Base-by-base conservation (phyloP, 2,888 invertebrate genomes). In the Harmothoe impar region DNA sequence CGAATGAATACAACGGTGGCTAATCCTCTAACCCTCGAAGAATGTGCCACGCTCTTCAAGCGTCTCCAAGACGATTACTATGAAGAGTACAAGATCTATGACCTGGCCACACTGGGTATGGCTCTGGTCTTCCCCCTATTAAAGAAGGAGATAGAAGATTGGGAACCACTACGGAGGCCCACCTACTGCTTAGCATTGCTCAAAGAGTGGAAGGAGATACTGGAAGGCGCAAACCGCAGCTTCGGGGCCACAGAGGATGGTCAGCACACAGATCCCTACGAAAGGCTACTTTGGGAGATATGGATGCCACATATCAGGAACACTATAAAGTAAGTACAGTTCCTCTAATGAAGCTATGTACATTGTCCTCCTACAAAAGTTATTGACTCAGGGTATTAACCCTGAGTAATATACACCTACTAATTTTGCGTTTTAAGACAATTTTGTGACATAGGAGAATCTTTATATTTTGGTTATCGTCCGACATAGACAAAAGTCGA, bases 211-310 rank as follows among this genome's bases (percentile, higher is more conserved):
- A 95, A 95, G 91, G 93, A 93, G n/a, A 92, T 96, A 35, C 93
- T 96, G 54, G 96, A 96, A 90, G 95, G 94, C 43, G 92, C 93
- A 12, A 93, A 92, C 89, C 92, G 92, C 29, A 78, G n/a, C 89
- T 89, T 89, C 72, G 62, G 89, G 51, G 20, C 91, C 33, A n/a
- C 43, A 62, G 91, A 90, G 29, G 91, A 93, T 72, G 93, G 93
- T 56, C 91, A 91, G 89, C 94, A 95, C 86, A 93, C 77, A 25
- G 95, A 96, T 92, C 97, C 98, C 0, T 98, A 98, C 94, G 98
- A 98, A 96, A 97, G 97, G 94, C 96, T 99, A 91, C 96, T 99
- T 93, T 98, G 98, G 98, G 98, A 98, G 94, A 97, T 98, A 92
- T 98, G 98, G 97, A 97, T 98, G 96, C 98, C 98, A n/a, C 97